Evolutionary conservation across 2,797 vertebrate genomes (phyloP).

Genomic region (Momotus momota): DNA sequence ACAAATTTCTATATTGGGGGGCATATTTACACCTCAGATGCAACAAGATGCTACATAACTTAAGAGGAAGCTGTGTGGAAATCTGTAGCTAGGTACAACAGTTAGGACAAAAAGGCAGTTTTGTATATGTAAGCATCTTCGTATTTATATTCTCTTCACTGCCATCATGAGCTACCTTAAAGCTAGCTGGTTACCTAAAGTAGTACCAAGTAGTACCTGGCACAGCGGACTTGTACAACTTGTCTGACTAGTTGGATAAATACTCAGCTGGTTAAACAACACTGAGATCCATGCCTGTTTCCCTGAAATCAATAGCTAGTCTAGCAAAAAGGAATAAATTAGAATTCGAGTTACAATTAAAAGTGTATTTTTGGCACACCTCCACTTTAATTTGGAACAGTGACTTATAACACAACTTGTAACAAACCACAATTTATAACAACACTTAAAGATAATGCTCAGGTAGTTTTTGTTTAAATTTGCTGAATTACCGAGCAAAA

Average conservation of each 20-base stretch:
- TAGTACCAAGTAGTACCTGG: not conserved
- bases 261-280: not conserved
- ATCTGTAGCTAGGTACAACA: not conserved
- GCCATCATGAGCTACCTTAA: not conserved
- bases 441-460: not conserved
- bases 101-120: not conserved
- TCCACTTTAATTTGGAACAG: not conserved
- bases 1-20: not conserved
- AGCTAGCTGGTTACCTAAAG: not conserved
- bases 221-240: not conserved
- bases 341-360: not conserved
- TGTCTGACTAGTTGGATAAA: not conserved
- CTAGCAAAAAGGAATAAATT: not conserved
- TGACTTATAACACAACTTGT: not conserved
- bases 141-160: not conserved
- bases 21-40: not conserved
- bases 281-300: not conserved
- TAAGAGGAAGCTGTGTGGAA: not conserved
- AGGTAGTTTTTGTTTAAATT: not conserved
- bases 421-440: not conserved
- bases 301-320: not conserved
- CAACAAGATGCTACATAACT: not conserved
- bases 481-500: not conserved
- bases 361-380: not conserved
- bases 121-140: not conserved